These are phyloP conservation scores for Propsilocerus akamusi DNA, from an alignment of 1,140 invertebrate genomes.

Conservation along the genomic window DNA sequence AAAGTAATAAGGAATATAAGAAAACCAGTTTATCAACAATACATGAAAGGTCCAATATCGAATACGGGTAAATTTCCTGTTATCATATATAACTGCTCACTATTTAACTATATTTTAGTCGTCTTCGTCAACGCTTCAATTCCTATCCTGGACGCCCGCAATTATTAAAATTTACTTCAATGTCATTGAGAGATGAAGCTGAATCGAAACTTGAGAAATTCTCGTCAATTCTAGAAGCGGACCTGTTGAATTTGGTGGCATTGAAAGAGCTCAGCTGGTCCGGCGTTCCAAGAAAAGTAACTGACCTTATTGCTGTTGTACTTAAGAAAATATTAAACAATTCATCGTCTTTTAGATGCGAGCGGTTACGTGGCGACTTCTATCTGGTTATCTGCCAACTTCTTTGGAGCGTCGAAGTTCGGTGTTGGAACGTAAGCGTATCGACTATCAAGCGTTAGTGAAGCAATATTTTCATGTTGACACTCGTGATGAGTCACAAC, in stretches of 20 bases:
- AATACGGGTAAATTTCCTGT: not conserved
- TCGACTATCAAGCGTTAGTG: conserved; percentile 90
- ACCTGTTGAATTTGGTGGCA: conserved; percentile 63
- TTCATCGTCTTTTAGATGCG: conserved; percentile 24
- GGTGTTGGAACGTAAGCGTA: conserved; percentile 73
- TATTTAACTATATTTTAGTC: not conserved
- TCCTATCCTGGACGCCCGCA: conserved; percentile 39
- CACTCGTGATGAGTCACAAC: conserved; percentile 67
- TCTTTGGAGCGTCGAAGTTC: conserved; percentile 67
- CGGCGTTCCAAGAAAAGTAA: conserved; percentile 73
- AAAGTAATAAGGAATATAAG: not conserved
- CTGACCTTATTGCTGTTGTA: conserved; percentile 12
- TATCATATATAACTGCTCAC: not conserved
- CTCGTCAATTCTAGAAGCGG: conserved; percentile 47
- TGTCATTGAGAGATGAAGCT: conserved; percentile 39
- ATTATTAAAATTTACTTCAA: conserved; percentile 31
- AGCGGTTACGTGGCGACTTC: conserved; percentile 39
- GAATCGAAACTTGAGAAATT: conserved; percentile 73
- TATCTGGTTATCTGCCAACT: conserved; percentile 80
- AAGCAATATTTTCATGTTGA: conserved; percentile 91
- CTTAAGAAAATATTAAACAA: not conserved
- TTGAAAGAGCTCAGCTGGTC: conserved; percentile 87
- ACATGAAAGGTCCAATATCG: not conserved
- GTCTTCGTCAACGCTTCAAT: conserved; percentile 8
- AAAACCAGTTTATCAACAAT: not conserved